These are phyloP conservation scores for Pelodiscus sinensis DNA, from an alignment of 2,113 vertebrate genomes.

Conservation along the genomic window DNA sequence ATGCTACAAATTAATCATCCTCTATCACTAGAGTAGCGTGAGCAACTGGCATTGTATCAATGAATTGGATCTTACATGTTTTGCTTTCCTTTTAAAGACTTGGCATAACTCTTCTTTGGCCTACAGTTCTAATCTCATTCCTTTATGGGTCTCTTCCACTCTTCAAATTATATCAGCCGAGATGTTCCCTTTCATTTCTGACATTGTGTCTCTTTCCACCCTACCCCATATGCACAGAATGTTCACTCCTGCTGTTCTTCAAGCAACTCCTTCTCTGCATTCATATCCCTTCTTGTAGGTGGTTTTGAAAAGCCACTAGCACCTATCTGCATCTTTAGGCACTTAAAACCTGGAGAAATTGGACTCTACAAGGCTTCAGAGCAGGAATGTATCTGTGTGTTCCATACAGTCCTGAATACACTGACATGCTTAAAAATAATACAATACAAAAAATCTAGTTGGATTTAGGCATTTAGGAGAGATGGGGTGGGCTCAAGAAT, in stretches of 20 bases:
- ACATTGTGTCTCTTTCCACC: neutral
- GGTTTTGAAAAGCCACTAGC: too few relatives aligned
- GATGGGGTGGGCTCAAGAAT: neutral
- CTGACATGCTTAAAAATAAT: neutral
- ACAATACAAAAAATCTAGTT: neutral
- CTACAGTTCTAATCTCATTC: neutral
- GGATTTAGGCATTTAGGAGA: too few relatives aligned
- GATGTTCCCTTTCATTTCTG: neutral
- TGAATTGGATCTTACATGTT: neutral
- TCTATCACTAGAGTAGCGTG: neutral
- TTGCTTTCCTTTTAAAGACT: neutral
- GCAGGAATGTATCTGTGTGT: neutral
- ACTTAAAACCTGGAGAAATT: neutral
- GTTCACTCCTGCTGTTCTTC: neutral
- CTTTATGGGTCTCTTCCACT: neutral
- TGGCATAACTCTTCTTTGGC: neutral
- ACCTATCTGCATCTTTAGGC: neutral
- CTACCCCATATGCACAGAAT: neutral
- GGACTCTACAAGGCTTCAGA: neutral
- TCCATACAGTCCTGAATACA: neutral
- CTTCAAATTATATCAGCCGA: neutral
- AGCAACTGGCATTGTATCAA: neutral
- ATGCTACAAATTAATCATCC: neutral
- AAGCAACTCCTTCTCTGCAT: neutral
- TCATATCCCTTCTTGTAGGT: neutral